Percentiles rank a stretch among this genome's conserved stretches.
Conservation (phyloP, 2,888 invertebrate species). For the Sinodicranocentrus sp. region DNA sequence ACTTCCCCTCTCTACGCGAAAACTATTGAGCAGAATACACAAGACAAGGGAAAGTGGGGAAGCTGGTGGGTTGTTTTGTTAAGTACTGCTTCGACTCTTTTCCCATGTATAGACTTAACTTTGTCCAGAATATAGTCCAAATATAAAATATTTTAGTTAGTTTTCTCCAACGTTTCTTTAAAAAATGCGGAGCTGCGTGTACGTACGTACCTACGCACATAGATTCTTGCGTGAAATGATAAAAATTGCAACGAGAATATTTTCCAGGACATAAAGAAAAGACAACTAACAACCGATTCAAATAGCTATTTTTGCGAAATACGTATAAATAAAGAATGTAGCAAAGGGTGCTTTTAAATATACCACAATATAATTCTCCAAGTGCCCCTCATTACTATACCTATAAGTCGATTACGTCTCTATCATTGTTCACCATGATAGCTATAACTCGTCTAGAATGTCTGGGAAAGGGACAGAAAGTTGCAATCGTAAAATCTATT, state of each 20-base stretch:
- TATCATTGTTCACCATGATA: not conserved
- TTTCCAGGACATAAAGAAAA: not conserved
- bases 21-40: not conserved
- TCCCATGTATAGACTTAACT: no score
- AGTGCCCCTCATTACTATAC: not conserved
- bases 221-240: no score
- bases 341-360: slow-evolving; percentile 23
- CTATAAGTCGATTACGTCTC: not conserved
- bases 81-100: not conserved
- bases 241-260: not conserved
- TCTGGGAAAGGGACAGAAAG: slow-evolving; percentile 31
- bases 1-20: not conserved
- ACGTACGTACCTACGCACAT: no score
- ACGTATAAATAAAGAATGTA: slow-evolving; percentile 25
- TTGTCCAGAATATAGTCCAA: no score
- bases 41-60: not conserved
- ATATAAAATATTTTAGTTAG: no score
- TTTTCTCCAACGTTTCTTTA: not conserved
- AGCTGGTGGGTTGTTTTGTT: not conserved
- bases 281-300: slow-evolving; percentile 17
- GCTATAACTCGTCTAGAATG: no score
- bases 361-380: slow-evolving; percentile 1
- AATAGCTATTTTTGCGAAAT: slow-evolving; percentile 19
- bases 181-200: not conserved
- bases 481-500: slow-evolving; percentile 70